Evolutionary conservation across 2,113 vertebrate species (phyloP), one percentile per base, ranked within the genome.

Genomic region (Pomatorhinus ruficollis): DNA sequence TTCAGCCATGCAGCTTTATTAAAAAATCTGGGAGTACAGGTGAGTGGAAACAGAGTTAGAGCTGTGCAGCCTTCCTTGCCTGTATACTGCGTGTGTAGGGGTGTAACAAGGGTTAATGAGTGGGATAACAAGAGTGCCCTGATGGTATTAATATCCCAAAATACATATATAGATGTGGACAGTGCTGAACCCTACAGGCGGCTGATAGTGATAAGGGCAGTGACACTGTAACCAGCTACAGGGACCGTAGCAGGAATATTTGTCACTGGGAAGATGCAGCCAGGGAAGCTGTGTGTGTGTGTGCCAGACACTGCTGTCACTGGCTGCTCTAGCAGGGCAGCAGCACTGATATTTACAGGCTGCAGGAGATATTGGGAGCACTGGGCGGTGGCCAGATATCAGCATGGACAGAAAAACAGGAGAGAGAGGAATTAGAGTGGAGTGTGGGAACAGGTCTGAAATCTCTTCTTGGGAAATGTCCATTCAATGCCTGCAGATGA

Each of bases 91-190:
- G 18, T 42, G 5, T 42, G 2, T 40, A 11, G 2, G 11, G 54
- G 63, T 53, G 81, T 17, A 19, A 35, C 25, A 63, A 81, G 77
- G 77, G 84, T 94, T 94, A 89, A 93, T 28, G 40, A 52, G 31
- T 35, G 42, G 31, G 65, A 23, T 64, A 91, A 72, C 59, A 11
- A 42, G 53, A 69, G 57, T 71, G 40, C 71, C 49, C 45, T 69
- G 44, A 23, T 39, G 57, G n/a, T 80, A 80, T 85, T 65, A 69
- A 84, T 77, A 76, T 80, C 91, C 57, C 49, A 18, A 84, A 95
- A 85, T 45, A 50, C 47, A 88, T 9, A 68, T 9, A 60, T 6
- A 66, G 68, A 45, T 74, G 31, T 60, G 37, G 68, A 28, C 22
- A 68, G 60, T 8, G 39, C 76, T 95, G 71, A 81, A 47, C 57